These are phyloP conservation scores for Arbacia lixula DNA, from an alignment of 53 echinoderm and acorn worm genomes.

Conservation along the genomic window DNA sequence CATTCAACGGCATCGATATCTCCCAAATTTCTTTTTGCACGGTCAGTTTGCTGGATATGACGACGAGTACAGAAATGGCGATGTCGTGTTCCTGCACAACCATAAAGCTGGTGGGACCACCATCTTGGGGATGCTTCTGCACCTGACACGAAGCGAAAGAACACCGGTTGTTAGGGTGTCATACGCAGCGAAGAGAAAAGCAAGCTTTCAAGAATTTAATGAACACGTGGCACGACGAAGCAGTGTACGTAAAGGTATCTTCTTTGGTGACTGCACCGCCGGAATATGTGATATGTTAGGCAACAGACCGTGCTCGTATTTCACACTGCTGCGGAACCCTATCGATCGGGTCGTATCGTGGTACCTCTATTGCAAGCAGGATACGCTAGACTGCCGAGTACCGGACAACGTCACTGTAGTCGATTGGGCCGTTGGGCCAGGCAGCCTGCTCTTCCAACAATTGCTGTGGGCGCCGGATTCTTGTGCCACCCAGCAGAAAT, in stretches of 20 bases:
- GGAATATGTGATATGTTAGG: conserved; percentile 51
- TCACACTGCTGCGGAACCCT: conserved; percentile 63
- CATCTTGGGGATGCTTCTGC: background rate
- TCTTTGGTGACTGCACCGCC: conserved; percentile 45
- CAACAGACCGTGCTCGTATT: conserved; percentile 52
- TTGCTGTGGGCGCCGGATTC: conserved; percentile 27
- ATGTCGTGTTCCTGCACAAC: background rate
- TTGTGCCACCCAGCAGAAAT: conserved; percentile 42
- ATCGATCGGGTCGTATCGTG: conserved; percentile 41
- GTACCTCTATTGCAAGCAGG: conserved; percentile 58
- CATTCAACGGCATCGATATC: no score
- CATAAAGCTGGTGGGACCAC: background rate
- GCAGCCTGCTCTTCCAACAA: conserved; percentile 54
- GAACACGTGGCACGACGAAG: background rate
- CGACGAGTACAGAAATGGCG: background rate
- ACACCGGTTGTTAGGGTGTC: background rate
- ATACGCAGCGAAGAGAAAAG: no score
- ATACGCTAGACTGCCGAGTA: background rate
- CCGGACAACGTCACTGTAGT: conserved; percentile 47
- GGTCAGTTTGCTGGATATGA: background rate
- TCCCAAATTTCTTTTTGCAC: background rate
- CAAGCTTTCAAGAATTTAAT: no score
- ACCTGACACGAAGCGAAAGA: background rate
- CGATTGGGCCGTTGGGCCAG: conserved; percentile 42
- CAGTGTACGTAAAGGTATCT: background rate